Conservation (phyloP, 1,140 invertebrate species). For the Phymastichus coffea region DNA sequence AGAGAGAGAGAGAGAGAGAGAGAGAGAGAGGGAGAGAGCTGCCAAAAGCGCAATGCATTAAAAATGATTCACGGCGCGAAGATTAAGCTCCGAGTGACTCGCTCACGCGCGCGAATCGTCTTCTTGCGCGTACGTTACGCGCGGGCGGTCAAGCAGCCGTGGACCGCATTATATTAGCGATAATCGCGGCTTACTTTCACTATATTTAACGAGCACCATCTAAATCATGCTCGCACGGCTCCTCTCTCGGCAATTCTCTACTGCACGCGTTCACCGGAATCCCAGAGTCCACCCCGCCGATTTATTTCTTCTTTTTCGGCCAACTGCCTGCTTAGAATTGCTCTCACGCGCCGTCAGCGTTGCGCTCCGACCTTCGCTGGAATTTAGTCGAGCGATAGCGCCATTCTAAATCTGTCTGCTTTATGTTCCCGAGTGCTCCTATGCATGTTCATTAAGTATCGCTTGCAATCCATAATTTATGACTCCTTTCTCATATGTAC, state of each 20-base stretch:
- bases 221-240: slow-evolving; percentile 11
- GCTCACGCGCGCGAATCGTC: too few relatives aligned
- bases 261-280: background rate
- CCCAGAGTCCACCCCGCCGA: background rate
- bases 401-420: background rate
- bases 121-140: too few relatives aligned
- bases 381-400: slow-evolving; percentile 1
- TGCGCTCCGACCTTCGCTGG: background rate
- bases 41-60: background rate
- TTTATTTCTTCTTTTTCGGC: background rate
- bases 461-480: too few relatives aligned
- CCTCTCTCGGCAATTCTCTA: background rate
- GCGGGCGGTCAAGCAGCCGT: too few relatives aligned
- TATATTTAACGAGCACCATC: background rate
- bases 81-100: background rate
- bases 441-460: slow-evolving; percentile 7
- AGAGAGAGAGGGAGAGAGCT: background rate
- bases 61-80: background rate
- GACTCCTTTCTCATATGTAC: too few relatives aligned
- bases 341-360: background rate
- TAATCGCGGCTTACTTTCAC: slow-evolving; percentile 2
- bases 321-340: background rate
- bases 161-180: slow-evolving; percentile 11
- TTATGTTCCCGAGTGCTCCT: background rate
- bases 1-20: too few relatives aligned